Percentiles rank a stretch among this genome's conserved stretches.
These are phyloP conservation scores for Melanaphis sacchari DNA, from an alignment of 1,140 invertebrate genomes.

Conservation along the genomic window DNA sequence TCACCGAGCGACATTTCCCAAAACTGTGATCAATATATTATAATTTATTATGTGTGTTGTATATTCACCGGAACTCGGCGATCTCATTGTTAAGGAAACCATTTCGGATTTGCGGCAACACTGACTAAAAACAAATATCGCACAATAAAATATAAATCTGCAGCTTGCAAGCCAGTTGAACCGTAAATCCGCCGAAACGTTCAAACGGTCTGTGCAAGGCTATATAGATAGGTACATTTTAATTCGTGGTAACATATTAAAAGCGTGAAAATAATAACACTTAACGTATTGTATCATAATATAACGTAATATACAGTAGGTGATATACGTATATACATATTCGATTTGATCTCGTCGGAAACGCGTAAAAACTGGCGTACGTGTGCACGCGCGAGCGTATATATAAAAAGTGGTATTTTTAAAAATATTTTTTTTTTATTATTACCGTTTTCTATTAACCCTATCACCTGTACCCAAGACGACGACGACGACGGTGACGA, in stretches of 20 bases:
- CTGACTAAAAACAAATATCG: not conserved
- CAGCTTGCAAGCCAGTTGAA: not conserved
- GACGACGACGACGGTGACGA: not conserved
- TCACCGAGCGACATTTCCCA: not conserved
- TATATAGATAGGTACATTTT: not conserved
- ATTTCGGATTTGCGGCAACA: not conserved
- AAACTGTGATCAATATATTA: not conserved
- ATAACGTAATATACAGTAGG: not conserved
- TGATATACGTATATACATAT: not conserved
- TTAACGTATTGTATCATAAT: not conserved
- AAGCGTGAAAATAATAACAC: constrained; percentile 1
- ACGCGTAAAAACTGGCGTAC: not conserved
- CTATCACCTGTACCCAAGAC: constrained; percentile 41
- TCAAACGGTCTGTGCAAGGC: not conserved
- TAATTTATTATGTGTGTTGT: not conserved
- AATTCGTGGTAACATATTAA: not conserved
- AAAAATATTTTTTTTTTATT: not conserved
- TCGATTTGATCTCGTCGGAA: not conserved
- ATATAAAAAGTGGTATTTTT: not conserved
- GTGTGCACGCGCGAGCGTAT: not conserved
- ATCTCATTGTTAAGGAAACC: not conserved
- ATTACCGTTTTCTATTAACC: constrained; percentile 17
- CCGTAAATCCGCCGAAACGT: not conserved
- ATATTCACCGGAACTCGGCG: not conserved
- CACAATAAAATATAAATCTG: not conserved